These are phyloP conservation scores for Ditula angustiorana DNA, from an alignment of 2,888 invertebrate genomes.

Conservation along the genomic window DNA sequence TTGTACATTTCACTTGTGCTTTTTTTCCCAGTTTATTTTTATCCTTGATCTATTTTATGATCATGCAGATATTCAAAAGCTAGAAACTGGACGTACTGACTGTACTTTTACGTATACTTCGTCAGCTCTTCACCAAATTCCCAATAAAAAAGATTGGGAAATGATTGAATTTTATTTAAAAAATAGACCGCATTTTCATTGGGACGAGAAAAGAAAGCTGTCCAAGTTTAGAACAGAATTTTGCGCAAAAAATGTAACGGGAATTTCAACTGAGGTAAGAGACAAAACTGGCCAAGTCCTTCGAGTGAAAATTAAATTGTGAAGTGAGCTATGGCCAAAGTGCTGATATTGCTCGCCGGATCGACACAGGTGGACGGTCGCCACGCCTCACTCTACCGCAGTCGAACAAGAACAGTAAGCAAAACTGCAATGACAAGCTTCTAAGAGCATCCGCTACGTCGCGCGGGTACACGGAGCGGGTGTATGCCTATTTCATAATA, in stretches of 20 bases:
- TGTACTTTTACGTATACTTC: no score
- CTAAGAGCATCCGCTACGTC: no score
- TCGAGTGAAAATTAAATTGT: constrained; percentile 37
- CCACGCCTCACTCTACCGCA: constrained; percentile 7
- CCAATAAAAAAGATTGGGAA: not conserved
- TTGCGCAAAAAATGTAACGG: not conserved
- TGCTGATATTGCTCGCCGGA: constrained; percentile 35
- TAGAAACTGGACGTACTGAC: no score
- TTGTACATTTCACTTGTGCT: no score
- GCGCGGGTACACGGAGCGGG: no score
- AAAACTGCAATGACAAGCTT: no score
- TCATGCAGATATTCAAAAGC: no score
- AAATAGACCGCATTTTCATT: not conserved
- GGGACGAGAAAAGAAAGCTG: no score
- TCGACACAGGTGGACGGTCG: constrained; percentile 29
- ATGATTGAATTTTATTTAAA: not conserved
- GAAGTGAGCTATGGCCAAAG: constrained; percentile 25
- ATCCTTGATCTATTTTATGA: no score
- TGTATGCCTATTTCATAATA: no score
- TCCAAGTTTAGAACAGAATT: constrained; percentile 13
- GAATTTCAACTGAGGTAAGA: constrained; percentile 2
- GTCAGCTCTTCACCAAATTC: no score
- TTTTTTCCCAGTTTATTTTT: no score
- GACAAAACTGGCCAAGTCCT: constrained; percentile 34
- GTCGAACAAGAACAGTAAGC: constrained; percentile 17